These are phyloP conservation scores for Sitophilus oryzae DNA, from an alignment of 1,140 invertebrate genomes.

Conservation along the genomic window DNA sequence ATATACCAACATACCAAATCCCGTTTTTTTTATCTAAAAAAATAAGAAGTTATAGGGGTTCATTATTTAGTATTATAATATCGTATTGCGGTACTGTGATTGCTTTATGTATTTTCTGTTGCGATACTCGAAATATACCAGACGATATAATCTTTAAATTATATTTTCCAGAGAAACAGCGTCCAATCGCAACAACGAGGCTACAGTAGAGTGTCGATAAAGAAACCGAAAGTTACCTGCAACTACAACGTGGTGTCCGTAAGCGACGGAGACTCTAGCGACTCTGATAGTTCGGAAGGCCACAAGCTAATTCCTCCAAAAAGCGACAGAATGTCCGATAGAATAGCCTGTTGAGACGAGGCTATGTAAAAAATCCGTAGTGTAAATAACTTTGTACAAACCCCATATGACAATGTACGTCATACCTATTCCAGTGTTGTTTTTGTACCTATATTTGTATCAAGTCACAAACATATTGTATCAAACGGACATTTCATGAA, in stretches of 20 bases:
- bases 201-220: constrained; percentile 43
- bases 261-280: constrained; percentile 41
- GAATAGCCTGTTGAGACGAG: constrained; percentile 36
- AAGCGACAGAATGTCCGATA: constrained; percentile 36
- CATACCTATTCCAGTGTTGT: constrained; percentile 32
- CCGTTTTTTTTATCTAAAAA: no score
- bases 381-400: constrained; percentile 28
- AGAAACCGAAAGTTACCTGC: constrained; percentile 44
- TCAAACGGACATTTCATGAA: constrained; percentile 13
- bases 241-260: constrained; percentile 44
- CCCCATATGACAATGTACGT: constrained; percentile 25
- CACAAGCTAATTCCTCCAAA: constrained; percentile 36
- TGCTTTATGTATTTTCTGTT: no score
- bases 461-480: constrained; percentile 19
- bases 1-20: no score
- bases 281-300: constrained; percentile 41
- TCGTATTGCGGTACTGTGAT: no score
- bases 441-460: constrained; percentile 23
- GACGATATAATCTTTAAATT: not conserved
- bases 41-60: no score
- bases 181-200: constrained; percentile 34
- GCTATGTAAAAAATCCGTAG: constrained; percentile 13
- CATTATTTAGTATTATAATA: no score
- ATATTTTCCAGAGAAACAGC: constrained; percentile 38
- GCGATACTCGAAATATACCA: not conserved